Base-by-base conservation (phyloP, 2,888 invertebrate genomes). In the Melanophora roralis region DNA sequence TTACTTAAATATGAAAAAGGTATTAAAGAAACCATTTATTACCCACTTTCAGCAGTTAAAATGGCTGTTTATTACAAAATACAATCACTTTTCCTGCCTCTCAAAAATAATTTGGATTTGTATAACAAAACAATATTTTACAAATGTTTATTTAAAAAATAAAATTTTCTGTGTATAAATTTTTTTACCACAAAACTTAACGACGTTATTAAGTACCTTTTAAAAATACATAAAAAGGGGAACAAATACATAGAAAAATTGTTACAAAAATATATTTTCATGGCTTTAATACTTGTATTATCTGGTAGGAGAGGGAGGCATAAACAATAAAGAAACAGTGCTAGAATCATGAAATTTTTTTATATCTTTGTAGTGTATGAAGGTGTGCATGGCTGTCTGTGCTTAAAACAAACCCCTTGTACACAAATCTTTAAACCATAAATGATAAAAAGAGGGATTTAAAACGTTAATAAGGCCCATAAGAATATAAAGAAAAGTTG, bases 121-220 rank as follows among this genome's bases (percentile, higher is more conserved):
- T 49, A 19, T 32, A 71, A 51, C 51, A 65, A 71, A 57, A 72
- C 60, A 80, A 75, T 69, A 79, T 72, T 76, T 72, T 43, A 64
- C 43, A 72, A 80, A 72, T 72, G 76, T 68, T 57, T n/a, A n/a
- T n/a, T n/a, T 64, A 72, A 80, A 80, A 68, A 76, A 80, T 72
- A 76, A 68, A 80, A 68, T 36, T 80, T 49, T 57, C 49, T 72
- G 71, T 71, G n/a, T n/a, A n/a, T n/a, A n/a, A 65, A 79, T 62
- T 40, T 62, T 72, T 14, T 6, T 72, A 51, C 75, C 79, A 69
- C 71, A 75, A 49, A 72, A 71, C 71, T 73, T 74, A 75, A 72
- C 55, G 68, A 68, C 76, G 71, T 72, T 62, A 76, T 75, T 67
- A 80, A 80, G 67, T 72, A 68, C 75, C 67, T 72, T 72, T 72